A percentile compares a stretch with the other conserved stretches of the same genome.
These are phyloP conservation scores for Halictus ligatus DNA, from an alignment of 2,888 invertebrate species.

Conservation along the genomic window DNA sequence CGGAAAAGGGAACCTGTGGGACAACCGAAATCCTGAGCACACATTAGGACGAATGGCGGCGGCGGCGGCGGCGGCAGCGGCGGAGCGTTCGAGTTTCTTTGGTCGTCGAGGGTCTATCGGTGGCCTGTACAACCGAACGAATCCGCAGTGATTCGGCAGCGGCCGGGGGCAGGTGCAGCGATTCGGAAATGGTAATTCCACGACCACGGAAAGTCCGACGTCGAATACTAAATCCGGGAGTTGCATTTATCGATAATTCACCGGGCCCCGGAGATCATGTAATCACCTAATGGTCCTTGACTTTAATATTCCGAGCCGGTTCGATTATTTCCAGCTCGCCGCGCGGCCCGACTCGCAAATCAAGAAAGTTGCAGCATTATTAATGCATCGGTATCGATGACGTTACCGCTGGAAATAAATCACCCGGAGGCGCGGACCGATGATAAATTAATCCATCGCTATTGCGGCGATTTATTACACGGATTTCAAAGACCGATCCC, in stretches of 20 bases:
- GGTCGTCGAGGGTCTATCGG: conserved; percentile 40
- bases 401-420: conserved; percentile 57
- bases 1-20: conserved; percentile 38
- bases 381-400: conserved; percentile 60
- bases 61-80: conserved; percentile 21
- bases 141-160: conserved; percentile 30
- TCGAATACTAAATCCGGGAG: conserved; percentile 32
- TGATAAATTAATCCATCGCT: conserved; percentile 61
- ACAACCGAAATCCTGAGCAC: conserved; percentile 55
- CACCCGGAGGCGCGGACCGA: conserved; percentile 39
- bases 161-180: conserved; percentile 58
- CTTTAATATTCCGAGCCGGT: conserved; percentile 45
- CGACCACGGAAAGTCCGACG: conserved; percentile 42
- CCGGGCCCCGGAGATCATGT: conserved; percentile 17
- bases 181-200: conserved; percentile 47
- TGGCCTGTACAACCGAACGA: conserved; percentile 26
- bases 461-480: conserved; percentile 52
- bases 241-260: conserved; percentile 53
- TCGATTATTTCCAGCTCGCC: conserved; percentile 33
- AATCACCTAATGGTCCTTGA: conserved; percentile 54
- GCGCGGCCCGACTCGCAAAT: conserved; percentile 26
- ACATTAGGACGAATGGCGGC: conserved; percentile 47
- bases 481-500: conserved; percentile 42
- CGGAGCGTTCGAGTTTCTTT: conserved; percentile 40
- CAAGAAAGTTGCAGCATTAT: conserved; percentile 52